These are phyloP conservation scores for Leucania comma DNA, from an alignment of 2,888 invertebrate species.

Conservation along the genomic window DNA sequence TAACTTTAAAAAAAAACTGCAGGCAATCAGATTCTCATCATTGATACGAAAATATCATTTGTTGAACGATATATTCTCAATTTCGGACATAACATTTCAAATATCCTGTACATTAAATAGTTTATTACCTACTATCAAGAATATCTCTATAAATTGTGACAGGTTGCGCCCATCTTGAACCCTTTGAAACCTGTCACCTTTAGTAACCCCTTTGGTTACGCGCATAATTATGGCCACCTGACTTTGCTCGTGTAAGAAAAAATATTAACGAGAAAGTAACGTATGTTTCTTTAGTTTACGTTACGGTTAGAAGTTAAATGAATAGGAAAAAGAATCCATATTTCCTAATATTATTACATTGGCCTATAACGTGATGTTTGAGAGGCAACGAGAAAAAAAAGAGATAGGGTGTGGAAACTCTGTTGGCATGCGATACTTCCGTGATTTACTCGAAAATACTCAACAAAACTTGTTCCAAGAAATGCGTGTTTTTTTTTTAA, in stretches of 20 bases:
- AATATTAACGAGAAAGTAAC: slow-evolving; percentile 22
- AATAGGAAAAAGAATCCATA: not conserved
- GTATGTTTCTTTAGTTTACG: slow-evolving; percentile 14
- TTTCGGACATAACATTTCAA: slow-evolving; percentile 5
- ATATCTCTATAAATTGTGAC: slow-evolving; percentile 24
- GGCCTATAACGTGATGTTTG: no score
- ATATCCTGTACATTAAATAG: slow-evolving; percentile 5
- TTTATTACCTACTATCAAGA: slow-evolving; percentile 10
- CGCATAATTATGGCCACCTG: slow-evolving; percentile 49
- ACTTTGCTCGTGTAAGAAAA: slow-evolving; percentile 2
- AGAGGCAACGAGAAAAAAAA: no score
- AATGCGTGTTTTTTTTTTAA: no score
- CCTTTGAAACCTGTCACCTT: slow-evolving; percentile 40
- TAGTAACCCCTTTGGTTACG: slow-evolving; percentile 30
- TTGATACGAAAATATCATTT: not conserved
- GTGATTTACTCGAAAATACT: no score
- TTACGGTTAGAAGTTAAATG: not conserved
- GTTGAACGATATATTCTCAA: not conserved
- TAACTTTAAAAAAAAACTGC: not conserved
- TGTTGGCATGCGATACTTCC: no score
- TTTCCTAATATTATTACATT: no score
- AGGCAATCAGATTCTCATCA: slow-evolving; percentile 5
- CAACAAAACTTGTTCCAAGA: no score
- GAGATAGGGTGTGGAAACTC: no score
- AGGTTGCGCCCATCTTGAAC: slow-evolving; percentile 43